phyloP scores from a whole-genome alignment of 2,888 invertebrate species.

The Clunio marinus region DNA sequence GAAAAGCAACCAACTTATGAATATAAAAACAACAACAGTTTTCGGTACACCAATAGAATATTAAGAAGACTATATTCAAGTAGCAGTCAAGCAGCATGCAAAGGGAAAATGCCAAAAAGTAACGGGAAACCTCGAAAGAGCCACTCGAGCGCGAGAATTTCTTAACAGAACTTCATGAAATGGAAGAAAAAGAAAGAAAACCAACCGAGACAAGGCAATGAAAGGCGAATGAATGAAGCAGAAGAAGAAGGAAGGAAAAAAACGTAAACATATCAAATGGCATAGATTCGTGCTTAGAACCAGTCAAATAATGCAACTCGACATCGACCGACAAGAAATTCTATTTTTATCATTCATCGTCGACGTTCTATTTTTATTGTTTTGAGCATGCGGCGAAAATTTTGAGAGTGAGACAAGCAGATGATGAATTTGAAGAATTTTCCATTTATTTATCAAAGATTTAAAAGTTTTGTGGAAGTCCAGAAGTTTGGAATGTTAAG shows the following conservation, averaged over 20 bases:
- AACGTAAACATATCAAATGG: constrained; percentile 29
- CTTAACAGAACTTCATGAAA: constrained; percentile 7
- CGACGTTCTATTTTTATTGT: neutral
- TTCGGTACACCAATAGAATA: neutral
- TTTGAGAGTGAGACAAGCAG: neutral
- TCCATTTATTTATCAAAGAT: no score
- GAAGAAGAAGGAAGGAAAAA: neutral
- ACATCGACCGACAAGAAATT: neutral
- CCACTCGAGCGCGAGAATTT: constrained; percentile 24
- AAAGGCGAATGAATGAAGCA: neutral
- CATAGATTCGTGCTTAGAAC: constrained; percentile 12
- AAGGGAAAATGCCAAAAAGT: constrained; percentile 29
- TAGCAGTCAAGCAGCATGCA: neutral
- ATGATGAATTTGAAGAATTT: neutral
- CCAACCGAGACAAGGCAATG: neutral
- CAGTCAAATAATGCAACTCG: neutral
- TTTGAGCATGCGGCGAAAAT: neutral
- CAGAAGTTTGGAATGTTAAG: no score
- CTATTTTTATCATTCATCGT: constrained; percentile 3
- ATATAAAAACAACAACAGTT: constrained; percentile 20
- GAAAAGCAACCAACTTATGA: neutral
- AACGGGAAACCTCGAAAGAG: constrained; percentile 33
- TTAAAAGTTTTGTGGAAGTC: no score
- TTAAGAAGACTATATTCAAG: neutral
- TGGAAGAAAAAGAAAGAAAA: constrained; percentile 18